Conservation (phyloP, 2,113 vertebrate species). For the Mus pahari region DNA sequence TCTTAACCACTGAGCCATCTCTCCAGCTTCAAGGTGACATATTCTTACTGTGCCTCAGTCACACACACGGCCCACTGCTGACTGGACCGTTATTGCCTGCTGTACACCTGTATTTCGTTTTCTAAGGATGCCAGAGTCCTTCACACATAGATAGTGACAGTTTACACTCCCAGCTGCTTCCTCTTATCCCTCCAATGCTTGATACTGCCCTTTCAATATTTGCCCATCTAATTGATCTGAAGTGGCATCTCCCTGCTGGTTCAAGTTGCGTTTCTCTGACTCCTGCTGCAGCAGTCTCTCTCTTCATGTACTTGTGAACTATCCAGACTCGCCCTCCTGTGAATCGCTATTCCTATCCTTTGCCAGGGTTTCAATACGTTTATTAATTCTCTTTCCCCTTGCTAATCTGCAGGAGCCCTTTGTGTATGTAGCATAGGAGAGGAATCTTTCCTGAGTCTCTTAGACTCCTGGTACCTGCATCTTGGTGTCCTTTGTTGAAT, state of each 20-base stretch:
- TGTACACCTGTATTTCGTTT: neutral
- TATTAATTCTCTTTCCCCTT: neutral
- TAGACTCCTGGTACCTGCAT: neutral
- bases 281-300: neutral
- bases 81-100: accelerated
- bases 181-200: neutral
- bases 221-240: neutral
- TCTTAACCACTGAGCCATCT: neutral
- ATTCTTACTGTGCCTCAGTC: too few relatives aligned
- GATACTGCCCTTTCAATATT: neutral
- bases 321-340: neutral
- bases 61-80: too few relatives aligned
- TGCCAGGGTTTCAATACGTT: neutral
- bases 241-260: constrained; percentile 27
- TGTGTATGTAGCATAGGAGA: neutral
- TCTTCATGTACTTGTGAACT: neutral
- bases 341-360: neutral
- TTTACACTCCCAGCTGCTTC: neutral
- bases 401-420: constrained; percentile 7
- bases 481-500: constrained; percentile 24
- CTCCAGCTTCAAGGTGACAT: neutral
- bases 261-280: neutral
- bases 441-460: neutral
- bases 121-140: neutral
- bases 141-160: neutral